Conservation (phyloP, 2,888 invertebrate species). For the Ctenicera cuprea region DNA sequence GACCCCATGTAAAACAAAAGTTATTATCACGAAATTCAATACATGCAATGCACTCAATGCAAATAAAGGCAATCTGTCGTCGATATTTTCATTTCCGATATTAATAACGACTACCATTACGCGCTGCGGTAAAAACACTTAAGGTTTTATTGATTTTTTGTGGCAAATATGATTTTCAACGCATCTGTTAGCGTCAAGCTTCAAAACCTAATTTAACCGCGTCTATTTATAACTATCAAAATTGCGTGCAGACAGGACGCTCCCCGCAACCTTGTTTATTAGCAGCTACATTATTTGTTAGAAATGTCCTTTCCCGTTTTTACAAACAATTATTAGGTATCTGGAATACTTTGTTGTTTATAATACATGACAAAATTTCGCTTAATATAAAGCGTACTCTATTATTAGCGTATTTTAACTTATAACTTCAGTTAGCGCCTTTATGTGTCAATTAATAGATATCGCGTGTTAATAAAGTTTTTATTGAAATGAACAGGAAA, state of each 20-base stretch:
- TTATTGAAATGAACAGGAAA: too few relatives aligned
- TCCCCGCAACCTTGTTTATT: slow-evolving; percentile 9
- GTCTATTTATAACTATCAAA: slow-evolving; percentile 26
- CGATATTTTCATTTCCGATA: neutral
- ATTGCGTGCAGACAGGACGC: slow-evolving; percentile 23
- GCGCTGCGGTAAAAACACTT: slow-evolving; percentile 14
- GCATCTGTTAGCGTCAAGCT: slow-evolving; percentile 16
- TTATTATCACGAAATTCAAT: too few relatives aligned
- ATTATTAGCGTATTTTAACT: too few relatives aligned
- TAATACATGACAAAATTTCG: too few relatives aligned
- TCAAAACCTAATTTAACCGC: slow-evolving; percentile 22
- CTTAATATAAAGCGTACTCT: too few relatives aligned
- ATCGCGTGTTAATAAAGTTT: too few relatives aligned
- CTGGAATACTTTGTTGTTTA: too few relatives aligned
- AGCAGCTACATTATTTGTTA: slow-evolving; percentile 5
- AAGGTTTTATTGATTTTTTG: slow-evolving; percentile 20
- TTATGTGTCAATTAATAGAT: too few relatives aligned
- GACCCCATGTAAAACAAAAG: too few relatives aligned
- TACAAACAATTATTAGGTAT: neutral
- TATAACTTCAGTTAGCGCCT: too few relatives aligned
- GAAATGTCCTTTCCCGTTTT: slow-evolving; percentile 19
- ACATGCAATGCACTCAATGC: neutral
- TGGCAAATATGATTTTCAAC: slow-evolving; percentile 21
- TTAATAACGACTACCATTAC: slow-evolving; percentile 8
- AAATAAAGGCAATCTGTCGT: slow-evolving; percentile 1